Base-by-base conservation (phyloP, 2,888 invertebrate genomes). In the Lissocephala sabroskyi region DNA sequence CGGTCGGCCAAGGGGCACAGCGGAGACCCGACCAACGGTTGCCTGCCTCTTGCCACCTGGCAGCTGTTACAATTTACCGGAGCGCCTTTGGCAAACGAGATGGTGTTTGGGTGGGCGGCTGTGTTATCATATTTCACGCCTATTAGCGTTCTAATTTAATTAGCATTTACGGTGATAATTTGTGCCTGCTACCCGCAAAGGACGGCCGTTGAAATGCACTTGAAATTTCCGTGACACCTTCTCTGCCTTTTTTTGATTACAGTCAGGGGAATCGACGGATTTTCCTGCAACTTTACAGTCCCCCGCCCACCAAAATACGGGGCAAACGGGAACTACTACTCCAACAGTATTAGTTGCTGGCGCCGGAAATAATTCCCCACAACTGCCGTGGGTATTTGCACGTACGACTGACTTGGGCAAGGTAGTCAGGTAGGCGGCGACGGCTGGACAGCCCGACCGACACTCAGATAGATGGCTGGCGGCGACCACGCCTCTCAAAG, bases 81-180 rank as follows among this genome's bases (percentile, higher is more conserved):
- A 13, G 14, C 10, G 41, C 14, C 35, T 5, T 13, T 26, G 11
- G 18, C 11, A 39, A 11, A 1, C 41, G 13, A 37, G 26, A 49
- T 41, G 48, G 42, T 40, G 40, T 39, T 33, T 52, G 43, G 30
- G 41, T 44, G 41, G 50, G 50, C 63, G 53, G 54, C 49, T 41
- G 53, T 52, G 75, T 66, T 77, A 71, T 71, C 75, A 66, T 66
- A 71, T 74, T 71, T 71, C 62, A 71, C 77, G 71, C 75, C 75
- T 71, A 74, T 71, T 71, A 70, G 71, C 75, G 56, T 62, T 68
- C 64, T 74, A 70, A 71, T 71, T 77, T 70, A 71, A 71, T 71
- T 71, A 71, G 66, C 75, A 74, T 74, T 77, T 77, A 74, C 68
- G 68, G 55, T 58, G 68, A 63, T 68, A 68, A 59, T 68, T 68